Percentiles rank a stretch among this genome's conserved stretches.
These are phyloP conservation scores for Congeria kusceri DNA, from an alignment of 2,888 invertebrate genomes.

Conservation along the genomic window DNA sequence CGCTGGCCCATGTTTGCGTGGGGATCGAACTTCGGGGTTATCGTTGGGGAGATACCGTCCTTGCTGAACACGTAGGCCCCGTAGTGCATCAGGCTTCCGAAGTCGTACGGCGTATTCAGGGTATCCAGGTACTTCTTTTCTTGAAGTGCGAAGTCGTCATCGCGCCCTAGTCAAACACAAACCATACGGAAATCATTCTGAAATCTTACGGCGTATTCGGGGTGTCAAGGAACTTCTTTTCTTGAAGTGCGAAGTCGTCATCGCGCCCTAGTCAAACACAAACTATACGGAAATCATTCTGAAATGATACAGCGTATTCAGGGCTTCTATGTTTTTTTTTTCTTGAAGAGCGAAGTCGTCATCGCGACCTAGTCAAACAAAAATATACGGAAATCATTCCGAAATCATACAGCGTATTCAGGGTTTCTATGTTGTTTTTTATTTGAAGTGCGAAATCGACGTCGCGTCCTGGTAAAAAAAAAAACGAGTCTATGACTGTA, in stretches of 20 bases:
- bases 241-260: slow-evolving; percentile 46
- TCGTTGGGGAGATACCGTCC: slow-evolving; percentile 33
- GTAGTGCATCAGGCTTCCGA: slow-evolving; percentile 62
- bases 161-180: slow-evolving; percentile 38
- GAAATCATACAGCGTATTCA: slow-evolving; percentile 54
- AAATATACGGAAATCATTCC: no score
- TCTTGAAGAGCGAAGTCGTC: slow-evolving; percentile 47
- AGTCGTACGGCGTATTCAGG: slow-evolving; percentile 52
- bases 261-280: slow-evolving; percentile 38
- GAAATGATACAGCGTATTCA: slow-evolving; percentile 53
- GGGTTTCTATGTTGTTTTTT: slow-evolving; percentile 36
- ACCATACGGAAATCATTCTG: no score
- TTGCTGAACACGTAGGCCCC: slow-evolving; percentile 51
- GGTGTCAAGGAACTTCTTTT: slow-evolving; percentile 36
- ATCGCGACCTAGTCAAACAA: slow-evolving; percentile 36
- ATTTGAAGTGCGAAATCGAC: slow-evolving; percentile 46
- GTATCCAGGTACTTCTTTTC: slow-evolving; percentile 40
- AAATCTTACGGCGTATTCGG: slow-evolving; percentile 54
- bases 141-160: slow-evolving; percentile 47
- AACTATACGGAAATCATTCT: no score
- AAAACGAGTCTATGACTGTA: no score
- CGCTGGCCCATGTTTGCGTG: slow-evolving; percentile 54
- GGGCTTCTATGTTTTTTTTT: slow-evolving; percentile 35
- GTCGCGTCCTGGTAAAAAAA: no score
- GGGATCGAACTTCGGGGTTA: slow-evolving; percentile 47